phyloP scores from a whole-genome alignment of 2,797 vertebrate species.

The Myripristis murdjan region DNA sequence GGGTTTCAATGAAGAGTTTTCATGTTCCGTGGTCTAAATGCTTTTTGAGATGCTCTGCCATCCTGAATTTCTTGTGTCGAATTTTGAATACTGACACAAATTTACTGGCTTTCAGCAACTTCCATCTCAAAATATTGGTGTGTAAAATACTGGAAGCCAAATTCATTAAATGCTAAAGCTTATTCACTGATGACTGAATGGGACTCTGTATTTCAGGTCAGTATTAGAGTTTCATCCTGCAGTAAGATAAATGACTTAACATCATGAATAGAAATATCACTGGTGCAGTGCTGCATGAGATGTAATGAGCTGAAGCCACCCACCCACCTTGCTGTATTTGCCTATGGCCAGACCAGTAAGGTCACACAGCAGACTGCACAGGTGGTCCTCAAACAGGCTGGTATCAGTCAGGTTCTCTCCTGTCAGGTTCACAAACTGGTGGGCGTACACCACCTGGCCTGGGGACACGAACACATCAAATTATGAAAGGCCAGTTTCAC shows the following conservation, averaged over 20 bases:
- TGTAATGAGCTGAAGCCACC: slow-evolving; percentile 37
- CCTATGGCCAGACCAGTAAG: slow-evolving; percentile 91
- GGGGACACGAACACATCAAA: slow-evolving; percentile 59
- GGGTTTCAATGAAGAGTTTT: too few species aligned
- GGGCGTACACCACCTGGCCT: slow-evolving; percentile 95
- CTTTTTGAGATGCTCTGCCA: background rate
- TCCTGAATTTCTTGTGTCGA: background rate
- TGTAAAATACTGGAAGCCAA: too few species aligned
- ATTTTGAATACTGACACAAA: background rate
- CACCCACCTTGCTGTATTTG: slow-evolving; percentile 93
- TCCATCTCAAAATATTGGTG: too few species aligned
- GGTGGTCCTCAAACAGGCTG: slow-evolving; percentile 94
- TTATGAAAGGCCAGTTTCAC: slow-evolving; percentile 41
- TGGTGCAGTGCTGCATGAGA: slow-evolving; percentile 22
- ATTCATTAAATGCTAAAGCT: background rate
- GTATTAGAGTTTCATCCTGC: background rate
- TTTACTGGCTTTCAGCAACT: too few species aligned
- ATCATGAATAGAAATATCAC: slow-evolving; percentile 13
- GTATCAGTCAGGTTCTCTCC: slow-evolving; percentile 93
- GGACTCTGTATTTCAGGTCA: background rate
- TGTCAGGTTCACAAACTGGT: slow-evolving; percentile 92
- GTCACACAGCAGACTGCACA: slow-evolving; percentile 91
- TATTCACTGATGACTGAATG: background rate
- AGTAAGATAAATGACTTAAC: slow-evolving; percentile 7
- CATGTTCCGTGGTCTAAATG: too few species aligned